Evolutionary conservation across 2,888 invertebrate species (phyloP).

Genomic region (Xanthia togata): DNA sequence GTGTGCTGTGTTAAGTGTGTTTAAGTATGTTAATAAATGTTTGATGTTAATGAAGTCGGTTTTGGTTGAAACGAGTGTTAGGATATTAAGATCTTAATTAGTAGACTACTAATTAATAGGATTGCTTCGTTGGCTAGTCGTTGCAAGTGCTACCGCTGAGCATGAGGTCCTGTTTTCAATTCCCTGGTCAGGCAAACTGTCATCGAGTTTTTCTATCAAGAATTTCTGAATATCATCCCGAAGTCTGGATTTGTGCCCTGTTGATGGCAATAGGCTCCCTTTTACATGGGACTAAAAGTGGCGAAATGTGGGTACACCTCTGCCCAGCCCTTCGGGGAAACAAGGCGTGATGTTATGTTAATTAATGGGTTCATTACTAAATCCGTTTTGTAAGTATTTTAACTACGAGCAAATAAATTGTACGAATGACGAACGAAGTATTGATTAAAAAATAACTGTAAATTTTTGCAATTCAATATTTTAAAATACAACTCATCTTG

Average conservation of each 20-base stretch:
- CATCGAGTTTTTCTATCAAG: background rate
- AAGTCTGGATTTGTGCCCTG: background rate
- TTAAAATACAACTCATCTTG: background rate
- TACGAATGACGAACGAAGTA: background rate
- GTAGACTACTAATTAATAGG: background rate
- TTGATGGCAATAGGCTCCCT: background rate
- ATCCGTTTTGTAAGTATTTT: too few species aligned
- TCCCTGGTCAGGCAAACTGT: background rate
- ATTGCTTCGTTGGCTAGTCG: background rate
- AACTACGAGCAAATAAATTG: background rate
- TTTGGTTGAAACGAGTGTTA: background rate
- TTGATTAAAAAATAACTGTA: too few species aligned
- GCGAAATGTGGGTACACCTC: background rate
- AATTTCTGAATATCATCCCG: background rate
- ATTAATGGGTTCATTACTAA: background rate
- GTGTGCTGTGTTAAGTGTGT: conserved; percentile 19
- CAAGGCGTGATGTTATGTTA: background rate
- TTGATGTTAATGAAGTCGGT: conserved; percentile 13
- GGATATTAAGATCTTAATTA: conserved; percentile 7
- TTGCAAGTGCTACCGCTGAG: background rate
- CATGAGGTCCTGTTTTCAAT: background rate
- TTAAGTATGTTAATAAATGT: conserved; percentile 36
- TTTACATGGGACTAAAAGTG: background rate
- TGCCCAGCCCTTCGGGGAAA: background rate
- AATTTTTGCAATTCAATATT: too few species aligned